phyloP scores from a whole-genome alignment of 2,888 invertebrate species.

The Periphyllus acericola region DNA sequence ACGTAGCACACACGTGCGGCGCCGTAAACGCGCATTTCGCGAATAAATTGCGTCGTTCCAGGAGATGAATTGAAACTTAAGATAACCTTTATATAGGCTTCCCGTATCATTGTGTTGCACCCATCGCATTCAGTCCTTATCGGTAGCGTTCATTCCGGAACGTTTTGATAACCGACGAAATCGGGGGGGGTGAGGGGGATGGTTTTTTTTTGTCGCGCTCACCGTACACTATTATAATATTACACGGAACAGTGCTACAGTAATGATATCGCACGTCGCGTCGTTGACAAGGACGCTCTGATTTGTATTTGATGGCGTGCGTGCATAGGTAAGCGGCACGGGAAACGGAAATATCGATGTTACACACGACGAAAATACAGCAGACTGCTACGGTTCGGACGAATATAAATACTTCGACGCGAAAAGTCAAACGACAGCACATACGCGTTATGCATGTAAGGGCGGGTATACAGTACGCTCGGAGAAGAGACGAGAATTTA shows the following conservation, averaged over 20 bases:
- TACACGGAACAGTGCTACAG: neutral
- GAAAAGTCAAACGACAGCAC: neutral
- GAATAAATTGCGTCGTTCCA: neutral
- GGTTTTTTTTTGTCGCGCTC: too few species aligned
- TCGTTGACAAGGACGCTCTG: conserved; percentile 6
- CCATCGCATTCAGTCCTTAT: neutral
- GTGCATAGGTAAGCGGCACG: too few species aligned
- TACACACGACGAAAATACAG: neutral
- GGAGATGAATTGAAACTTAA: neutral
- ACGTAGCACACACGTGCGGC: too few species aligned
- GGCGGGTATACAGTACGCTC: neutral
- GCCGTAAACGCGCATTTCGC: neutral
- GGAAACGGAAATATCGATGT: conserved; percentile 46
- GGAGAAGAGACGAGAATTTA: neutral
- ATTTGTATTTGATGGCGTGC: conserved; percentile 25
- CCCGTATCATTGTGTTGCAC: neutral
- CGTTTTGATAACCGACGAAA: neutral
- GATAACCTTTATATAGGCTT: neutral
- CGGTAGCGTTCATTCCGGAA: conserved; percentile 1
- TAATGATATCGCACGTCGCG: neutral
- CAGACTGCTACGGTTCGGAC: neutral
- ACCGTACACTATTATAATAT: neutral
- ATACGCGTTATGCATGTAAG: too few species aligned
- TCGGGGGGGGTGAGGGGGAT: too few species aligned
- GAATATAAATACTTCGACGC: neutral